Conservation (phyloP, 2,113 vertebrate genomes). For the Melanotaenia duboulayi region DNA sequence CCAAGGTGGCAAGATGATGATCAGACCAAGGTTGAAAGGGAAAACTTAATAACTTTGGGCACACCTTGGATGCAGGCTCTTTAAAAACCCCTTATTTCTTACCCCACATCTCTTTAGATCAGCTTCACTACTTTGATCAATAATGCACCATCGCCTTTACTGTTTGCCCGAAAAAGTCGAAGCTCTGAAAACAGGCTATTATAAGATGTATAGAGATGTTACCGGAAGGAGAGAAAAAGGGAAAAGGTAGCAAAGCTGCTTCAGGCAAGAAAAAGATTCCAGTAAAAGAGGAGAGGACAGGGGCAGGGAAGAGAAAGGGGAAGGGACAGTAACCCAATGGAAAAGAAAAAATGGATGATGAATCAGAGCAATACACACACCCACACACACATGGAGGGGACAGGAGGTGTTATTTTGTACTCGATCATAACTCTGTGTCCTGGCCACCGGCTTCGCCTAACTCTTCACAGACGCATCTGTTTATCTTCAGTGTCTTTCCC, state of each 20-base stretch:
- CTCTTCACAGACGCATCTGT: constrained; percentile 53
- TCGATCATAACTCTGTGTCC: constrained; percentile 64
- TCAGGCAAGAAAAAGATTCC: constrained; percentile 10
- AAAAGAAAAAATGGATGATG: constrained; percentile 55
- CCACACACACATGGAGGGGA: constrained; percentile 41
- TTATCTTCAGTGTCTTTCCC: constrained; percentile 55
- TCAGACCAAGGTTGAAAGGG: constrained; percentile 3
- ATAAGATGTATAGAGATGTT: constrained; percentile 15
- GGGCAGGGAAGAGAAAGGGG: background rate
- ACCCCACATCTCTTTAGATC: background rate
- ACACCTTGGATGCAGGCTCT: background rate
- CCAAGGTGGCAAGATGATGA: constrained; percentile 19
- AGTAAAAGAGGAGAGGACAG: constrained; percentile 6
- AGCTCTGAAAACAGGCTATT: constrained; percentile 31
- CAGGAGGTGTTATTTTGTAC: constrained; percentile 67
- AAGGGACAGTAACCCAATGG: constrained; percentile 24
- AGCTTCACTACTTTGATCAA: constrained; percentile 37
- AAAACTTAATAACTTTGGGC: constrained; percentile 8
- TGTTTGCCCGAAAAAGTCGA: constrained; percentile 29
- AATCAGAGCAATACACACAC: constrained; percentile 28
- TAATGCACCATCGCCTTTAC: constrained; percentile 25
- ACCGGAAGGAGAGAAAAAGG: constrained; percentile 8
- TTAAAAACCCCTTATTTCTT: constrained; percentile 6
- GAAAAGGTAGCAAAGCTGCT: constrained; percentile 17
- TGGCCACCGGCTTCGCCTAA: constrained; percentile 48